These are phyloP conservation scores for Brachirus orientalis DNA, from an alignment of 2,113 vertebrate genomes.

Conservation along the genomic window DNA sequence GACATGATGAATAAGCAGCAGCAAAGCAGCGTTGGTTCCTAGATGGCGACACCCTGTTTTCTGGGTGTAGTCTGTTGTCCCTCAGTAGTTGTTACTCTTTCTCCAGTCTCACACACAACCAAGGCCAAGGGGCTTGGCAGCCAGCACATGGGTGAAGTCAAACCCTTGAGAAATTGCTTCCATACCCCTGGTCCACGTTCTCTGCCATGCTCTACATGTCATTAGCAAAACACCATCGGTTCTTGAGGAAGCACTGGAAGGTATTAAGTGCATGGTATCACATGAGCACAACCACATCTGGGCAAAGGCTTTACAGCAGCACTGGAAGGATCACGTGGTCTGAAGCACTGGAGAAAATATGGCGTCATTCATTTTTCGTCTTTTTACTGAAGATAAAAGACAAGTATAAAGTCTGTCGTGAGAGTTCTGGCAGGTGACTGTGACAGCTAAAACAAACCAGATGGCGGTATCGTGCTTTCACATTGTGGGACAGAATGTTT, in stretches of 20 bases:
- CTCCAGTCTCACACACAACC: constrained; percentile 39
- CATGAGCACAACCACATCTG: constrained; percentile 17
- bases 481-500: constrained; percentile 33
- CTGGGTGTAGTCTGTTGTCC: constrained; percentile 67
- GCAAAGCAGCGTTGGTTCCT: constrained; percentile 32
- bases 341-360: constrained; percentile 22
- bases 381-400: constrained; percentile 16
- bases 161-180: constrained; percentile 63
- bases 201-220: constrained; percentile 24
- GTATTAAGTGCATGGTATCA: constrained; percentile 32
- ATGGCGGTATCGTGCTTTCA: constrained; percentile 38
- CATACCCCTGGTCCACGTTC: constrained; percentile 39
- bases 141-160: constrained; percentile 39
- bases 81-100: constrained; percentile 52
- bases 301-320: constrained; percentile 12
- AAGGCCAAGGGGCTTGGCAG: constrained; percentile 38
- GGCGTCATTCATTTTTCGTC: constrained; percentile 4
- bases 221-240: constrained; percentile 40
- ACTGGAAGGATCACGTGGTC: background rate
- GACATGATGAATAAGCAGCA: constrained; percentile 60
- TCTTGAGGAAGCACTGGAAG: constrained; percentile 39
- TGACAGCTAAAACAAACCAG: constrained; percentile 53
- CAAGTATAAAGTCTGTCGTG: constrained; percentile 17
- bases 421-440: constrained; percentile 49
- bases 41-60: constrained; percentile 67